phyloP scores from a whole-genome alignment of 2,888 invertebrate species.

The Catocala fraxini region DNA sequence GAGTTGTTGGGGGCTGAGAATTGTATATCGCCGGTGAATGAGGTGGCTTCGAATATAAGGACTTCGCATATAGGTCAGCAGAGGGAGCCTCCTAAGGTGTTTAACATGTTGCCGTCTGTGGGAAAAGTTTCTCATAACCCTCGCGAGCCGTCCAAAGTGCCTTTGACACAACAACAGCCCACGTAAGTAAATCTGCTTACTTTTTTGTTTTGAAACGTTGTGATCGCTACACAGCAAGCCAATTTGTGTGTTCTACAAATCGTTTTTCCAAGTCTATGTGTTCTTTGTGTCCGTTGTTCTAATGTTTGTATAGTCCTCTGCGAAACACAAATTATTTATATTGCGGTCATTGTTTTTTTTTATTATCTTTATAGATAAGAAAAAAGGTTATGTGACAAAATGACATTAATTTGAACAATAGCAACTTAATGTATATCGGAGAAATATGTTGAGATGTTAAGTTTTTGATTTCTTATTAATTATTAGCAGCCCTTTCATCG shows the following conservation, averaged over 20 bases:
- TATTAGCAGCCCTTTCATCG: no score
- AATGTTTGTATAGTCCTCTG: not conserved
- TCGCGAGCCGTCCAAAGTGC: slow-evolving; percentile 74
- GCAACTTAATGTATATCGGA: no score
- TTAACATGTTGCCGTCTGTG: slow-evolving; percentile 76
- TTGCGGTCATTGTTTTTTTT: no score
- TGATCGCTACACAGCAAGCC: no score
- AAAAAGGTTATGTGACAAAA: no score
- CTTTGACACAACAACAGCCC: slow-evolving; percentile 68
- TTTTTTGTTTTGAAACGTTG: slow-evolving; percentile 6
- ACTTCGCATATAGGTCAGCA: slow-evolving; percentile 80
- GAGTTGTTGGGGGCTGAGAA: slow-evolving; percentile 80
- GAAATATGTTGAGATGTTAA: no score
- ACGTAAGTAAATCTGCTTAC: slow-evolving; percentile 63
- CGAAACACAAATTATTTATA: no score
- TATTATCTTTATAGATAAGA: no score
- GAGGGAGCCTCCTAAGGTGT: slow-evolving; percentile 64
- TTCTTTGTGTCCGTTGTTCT: not conserved
- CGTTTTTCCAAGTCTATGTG: no score
- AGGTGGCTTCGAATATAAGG: slow-evolving; percentile 70
- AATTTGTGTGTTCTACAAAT: no score
- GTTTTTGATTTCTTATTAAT: no score
- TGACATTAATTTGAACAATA: no score
- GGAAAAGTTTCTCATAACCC: slow-evolving; percentile 78
- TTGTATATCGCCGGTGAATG: slow-evolving; percentile 79